Evolutionary conservation across 2,888 invertebrate species (phyloP).

Genomic region (Habrosyne pyritoides): DNA sequence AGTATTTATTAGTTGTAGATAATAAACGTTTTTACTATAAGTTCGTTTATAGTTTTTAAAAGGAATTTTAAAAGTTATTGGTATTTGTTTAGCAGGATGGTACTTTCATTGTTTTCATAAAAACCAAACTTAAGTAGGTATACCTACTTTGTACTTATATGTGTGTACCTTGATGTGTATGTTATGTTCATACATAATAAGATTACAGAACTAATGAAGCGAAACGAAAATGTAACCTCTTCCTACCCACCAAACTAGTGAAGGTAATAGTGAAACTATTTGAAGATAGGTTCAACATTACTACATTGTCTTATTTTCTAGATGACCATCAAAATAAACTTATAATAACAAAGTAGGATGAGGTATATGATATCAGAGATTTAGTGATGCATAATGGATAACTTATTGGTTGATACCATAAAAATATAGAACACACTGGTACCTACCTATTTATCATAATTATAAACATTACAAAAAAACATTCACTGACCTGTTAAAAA

Average conservation of each 20-base stretch:
- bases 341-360: too few relatives aligned
- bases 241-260: constrained; percentile 23
- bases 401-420: too few relatives aligned
- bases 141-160: constrained; percentile 14
- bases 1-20: too few relatives aligned
- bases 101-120: background rate
- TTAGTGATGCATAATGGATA: too few relatives aligned
- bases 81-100: too few relatives aligned
- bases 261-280: constrained; percentile 11
- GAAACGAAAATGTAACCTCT: constrained; percentile 35
- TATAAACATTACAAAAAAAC: constrained; percentile 17
- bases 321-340: too few relatives aligned
- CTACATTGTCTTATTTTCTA: background rate
- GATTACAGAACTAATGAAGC: constrained; percentile 41
- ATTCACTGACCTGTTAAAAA: constrained; percentile 76
- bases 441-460: too few relatives aligned
- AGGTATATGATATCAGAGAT: too few relatives aligned
- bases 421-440: too few relatives aligned
- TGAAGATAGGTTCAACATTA: constrained; percentile 10
- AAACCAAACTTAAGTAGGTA: constrained; percentile 1
- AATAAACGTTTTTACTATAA: too few relatives aligned
- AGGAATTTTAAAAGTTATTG: too few relatives aligned
- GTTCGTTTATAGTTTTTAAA: too few relatives aligned
- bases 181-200: constrained; percentile 32
- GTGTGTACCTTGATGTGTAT: constrained; percentile 8